Base-by-base conservation (phyloP, 1,140 invertebrate genomes). In the Polypedilum pembai region DNA sequence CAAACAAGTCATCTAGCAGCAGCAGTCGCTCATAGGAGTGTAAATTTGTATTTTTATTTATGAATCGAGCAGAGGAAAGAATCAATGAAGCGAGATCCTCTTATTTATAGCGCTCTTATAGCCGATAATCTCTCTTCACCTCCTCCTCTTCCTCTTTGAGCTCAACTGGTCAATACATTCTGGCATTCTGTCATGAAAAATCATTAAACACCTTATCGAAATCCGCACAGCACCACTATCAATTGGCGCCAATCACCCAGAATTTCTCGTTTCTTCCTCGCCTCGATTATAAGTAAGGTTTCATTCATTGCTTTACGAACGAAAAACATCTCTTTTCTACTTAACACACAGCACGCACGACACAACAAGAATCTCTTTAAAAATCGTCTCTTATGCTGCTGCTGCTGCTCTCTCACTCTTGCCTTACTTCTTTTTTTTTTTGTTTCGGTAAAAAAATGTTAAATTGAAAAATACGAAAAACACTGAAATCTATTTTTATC, bases 391-490 rank as follows among this genome's bases (percentile, higher is more conserved):
- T 56, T 56, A n/a, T 56, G 45, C 12, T 56, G 45, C 45, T 56
- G 24, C 24, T 33, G 24, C 24, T 33, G 45, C 45, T 56, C n/a
- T 56, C 45, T 33, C 45, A 12, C 45, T 56, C n/a, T 12, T 56
- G 12, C 45, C n/a, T 56, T n/a, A 56, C 45, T 56, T 56, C n/a
- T 56, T 56, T 56, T 45, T 56, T 45, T 56, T 56, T 56, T 56
- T 56, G n/a, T 56, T 56, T 56, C 45, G 45, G n/a, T 56, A 56
- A 56, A 45, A 41, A 56, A 56, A 56, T 56, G 45, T 56, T 56
- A 56, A 56, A 56, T 56, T 56, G 45, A 56, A 56, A 56, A 56
- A 56, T 56, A 56, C 45, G n/a, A 56, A 56, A 56, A 56, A 56
- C 12, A 56, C n/a, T 56, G 12, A 56, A 56, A n/a, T 56, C 45